phyloP scores from a whole-genome alignment of 2,888 invertebrate species.

The Euplexia lucipara region DNA sequence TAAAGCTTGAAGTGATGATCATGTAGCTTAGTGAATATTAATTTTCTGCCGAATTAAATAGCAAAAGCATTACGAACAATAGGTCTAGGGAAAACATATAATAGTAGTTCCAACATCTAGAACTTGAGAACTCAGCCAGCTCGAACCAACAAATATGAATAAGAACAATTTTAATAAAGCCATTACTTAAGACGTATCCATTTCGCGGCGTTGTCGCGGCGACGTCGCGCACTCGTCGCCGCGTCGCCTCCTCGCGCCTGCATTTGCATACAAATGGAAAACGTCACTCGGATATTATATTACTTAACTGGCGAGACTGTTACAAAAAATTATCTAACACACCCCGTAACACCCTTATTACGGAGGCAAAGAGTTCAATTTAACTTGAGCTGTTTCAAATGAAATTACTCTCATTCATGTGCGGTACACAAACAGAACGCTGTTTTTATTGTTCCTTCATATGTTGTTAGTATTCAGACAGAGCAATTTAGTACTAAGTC shows the following conservation, averaged over 20 bases:
- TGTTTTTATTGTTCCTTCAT: slow-evolving; percentile 68
- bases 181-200: slow-evolving; percentile 70
- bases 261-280: slow-evolving; percentile 88
- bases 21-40: no score
- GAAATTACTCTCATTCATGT: slow-evolving; percentile 57
- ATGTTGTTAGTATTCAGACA: slow-evolving; percentile 63
- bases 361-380: slow-evolving; percentile 57
- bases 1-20: no score
- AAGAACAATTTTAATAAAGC: slow-evolving; percentile 63
- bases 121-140: not conserved
- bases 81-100: not conserved
- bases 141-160: slow-evolving; percentile 53
- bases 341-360: slow-evolving; percentile 42
- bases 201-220: slow-evolving; percentile 57
- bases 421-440: slow-evolving; percentile 52
- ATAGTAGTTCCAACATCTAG: not conserved
- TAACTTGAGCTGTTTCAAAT: slow-evolving; percentile 35
- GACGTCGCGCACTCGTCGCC: slow-evolving; percentile 60
- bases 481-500: slow-evolving; percentile 59
- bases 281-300: slow-evolving; percentile 82
- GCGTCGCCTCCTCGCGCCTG: slow-evolving; percentile 55
- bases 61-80: no score
- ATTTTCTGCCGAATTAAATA: no score
- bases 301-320: slow-evolving; percentile 71
- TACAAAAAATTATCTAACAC: slow-evolving; percentile 66